Evolutionary conservation across 2,888 invertebrate genomes (phyloP).

Genomic region (Clistopyga incitator): DNA sequence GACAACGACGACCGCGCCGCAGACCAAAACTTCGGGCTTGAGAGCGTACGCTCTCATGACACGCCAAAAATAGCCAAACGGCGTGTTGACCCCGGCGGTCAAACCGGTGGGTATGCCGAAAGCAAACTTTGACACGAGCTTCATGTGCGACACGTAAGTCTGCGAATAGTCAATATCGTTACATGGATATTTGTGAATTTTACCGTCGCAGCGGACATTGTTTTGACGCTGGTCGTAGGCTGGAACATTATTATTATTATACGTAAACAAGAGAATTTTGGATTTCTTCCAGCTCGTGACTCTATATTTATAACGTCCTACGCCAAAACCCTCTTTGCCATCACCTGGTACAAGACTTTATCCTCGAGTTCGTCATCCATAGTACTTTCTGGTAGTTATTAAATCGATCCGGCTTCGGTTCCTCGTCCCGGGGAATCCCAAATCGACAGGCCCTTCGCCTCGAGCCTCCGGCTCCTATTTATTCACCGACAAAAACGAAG

Average conservation of each 20-base stretch:
- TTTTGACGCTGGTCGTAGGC: conserved; percentile 10
- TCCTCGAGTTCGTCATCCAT: conserved; percentile 98
- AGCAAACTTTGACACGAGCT: conserved; percentile 92
- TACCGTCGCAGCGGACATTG: neutral
- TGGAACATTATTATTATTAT: conserved; percentile 11
- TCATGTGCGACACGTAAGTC: conserved; percentile 94
- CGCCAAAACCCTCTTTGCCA: conserved; percentile 47
- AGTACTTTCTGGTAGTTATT: conserved; percentile 69
- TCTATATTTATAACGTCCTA: conserved; percentile 34
- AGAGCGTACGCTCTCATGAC: conserved; percentile 91
- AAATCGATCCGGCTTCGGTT: neutral
- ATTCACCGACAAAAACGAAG: too few species aligned
- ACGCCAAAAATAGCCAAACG: conserved; percentile 91
- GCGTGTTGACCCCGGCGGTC: conserved; percentile 87
- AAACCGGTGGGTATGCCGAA: conserved; percentile 88
- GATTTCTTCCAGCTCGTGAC: conserved; percentile 30
- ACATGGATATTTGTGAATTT: neutral
- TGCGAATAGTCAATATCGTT: conserved; percentile 59
- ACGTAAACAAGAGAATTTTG: conserved; percentile 27
- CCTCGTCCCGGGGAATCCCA: too few species aligned
- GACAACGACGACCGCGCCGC: conserved; percentile 89
- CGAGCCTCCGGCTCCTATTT: too few species aligned
- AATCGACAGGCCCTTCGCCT: neutral
- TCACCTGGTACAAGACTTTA: conserved; percentile 91
- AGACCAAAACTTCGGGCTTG: conserved; percentile 92